phyloP scores from a whole-genome alignment of 2,888 invertebrate genomes.

The Sminthurinus aureus region DNA sequence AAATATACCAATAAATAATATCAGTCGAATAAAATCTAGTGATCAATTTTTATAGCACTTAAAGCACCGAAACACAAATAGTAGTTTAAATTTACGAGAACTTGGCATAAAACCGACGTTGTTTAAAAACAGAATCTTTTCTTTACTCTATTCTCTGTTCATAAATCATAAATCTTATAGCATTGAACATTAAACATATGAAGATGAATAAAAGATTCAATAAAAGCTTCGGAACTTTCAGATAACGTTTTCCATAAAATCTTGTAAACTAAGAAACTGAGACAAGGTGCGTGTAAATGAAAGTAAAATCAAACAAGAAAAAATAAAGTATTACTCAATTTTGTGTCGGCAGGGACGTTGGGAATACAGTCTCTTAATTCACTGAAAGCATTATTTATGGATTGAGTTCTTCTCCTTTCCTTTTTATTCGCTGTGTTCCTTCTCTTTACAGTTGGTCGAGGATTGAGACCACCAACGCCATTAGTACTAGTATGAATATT shows the following conservation, averaged over 20 bases:
- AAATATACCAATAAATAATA: too few species aligned
- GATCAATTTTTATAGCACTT: too few species aligned
- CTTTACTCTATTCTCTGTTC: neutral
- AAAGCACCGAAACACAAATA: too few species aligned
- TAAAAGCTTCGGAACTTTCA: neutral
- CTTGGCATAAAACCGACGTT: too few species aligned
- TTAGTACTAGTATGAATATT: too few species aligned
- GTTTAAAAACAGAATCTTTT: too few species aligned
- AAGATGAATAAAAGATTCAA: neutral
- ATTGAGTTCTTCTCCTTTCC: constrained; percentile 88
- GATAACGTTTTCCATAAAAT: neutral
- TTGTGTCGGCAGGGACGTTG: constrained; percentile 94
- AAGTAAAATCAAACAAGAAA: too few species aligned
- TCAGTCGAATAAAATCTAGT: too few species aligned
- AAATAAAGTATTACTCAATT: constrained; percentile 70
- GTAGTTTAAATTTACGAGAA: too few species aligned
- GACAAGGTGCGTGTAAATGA: too few species aligned
- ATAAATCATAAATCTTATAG: too few species aligned
- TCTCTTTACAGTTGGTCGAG: constrained; percentile 70
- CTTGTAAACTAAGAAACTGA: constrained; percentile 27
- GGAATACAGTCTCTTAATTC: constrained; percentile 93
- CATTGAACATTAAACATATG: too few species aligned
- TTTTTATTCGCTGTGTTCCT: constrained; percentile 94
- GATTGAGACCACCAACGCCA: neutral
- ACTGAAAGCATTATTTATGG: constrained; percentile 94